Evolutionary conservation across 23 tunicate species (phyloP).

Genomic region (Botrylloides violaceus): DNA sequence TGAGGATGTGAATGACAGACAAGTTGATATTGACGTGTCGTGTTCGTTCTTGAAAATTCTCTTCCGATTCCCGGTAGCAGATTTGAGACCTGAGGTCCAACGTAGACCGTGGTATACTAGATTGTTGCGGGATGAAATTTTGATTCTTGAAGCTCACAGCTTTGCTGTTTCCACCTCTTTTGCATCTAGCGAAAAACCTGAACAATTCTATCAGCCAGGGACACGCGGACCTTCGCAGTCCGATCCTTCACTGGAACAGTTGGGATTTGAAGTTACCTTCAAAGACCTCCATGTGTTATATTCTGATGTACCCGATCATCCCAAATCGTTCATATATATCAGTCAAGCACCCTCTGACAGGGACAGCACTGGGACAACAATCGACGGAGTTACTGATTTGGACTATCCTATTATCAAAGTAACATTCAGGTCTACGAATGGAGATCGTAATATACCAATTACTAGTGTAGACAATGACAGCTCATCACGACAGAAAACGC

Average conservation of each 20-base stretch:
- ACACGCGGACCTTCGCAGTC: background rate
- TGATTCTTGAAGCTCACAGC: constrained; percentile 30
- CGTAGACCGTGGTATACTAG: constrained; percentile 39
- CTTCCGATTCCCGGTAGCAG: constrained; percentile 84
- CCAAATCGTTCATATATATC: constrained; percentile 14
- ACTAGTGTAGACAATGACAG: background rate
- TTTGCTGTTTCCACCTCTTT: constrained; percentile 1
- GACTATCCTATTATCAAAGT: constrained; percentile 19
- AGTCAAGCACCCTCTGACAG: constrained; percentile 3
- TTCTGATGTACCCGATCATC: constrained; percentile 17
- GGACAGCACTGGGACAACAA: background rate
- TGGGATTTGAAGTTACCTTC: background rate
- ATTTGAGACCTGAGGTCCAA: constrained; percentile 60
- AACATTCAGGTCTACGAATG: background rate
- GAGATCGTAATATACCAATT: background rate
- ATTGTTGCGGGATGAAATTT: constrained; percentile 40
- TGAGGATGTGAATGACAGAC: constrained; percentile 31
- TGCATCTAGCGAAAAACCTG: background rate
- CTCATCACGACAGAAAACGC: background rate
- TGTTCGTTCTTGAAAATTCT: constrained; percentile 20
- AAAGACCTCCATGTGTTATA: constrained; percentile 20
- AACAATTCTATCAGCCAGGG: background rate
- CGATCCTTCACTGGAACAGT: background rate
- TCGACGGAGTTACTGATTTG: constrained; percentile 1
- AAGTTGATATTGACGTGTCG: constrained; percentile 13